phyloP scores from a whole-genome alignment of 2,113 vertebrate species.

The Takifugu flavidus region DNA sequence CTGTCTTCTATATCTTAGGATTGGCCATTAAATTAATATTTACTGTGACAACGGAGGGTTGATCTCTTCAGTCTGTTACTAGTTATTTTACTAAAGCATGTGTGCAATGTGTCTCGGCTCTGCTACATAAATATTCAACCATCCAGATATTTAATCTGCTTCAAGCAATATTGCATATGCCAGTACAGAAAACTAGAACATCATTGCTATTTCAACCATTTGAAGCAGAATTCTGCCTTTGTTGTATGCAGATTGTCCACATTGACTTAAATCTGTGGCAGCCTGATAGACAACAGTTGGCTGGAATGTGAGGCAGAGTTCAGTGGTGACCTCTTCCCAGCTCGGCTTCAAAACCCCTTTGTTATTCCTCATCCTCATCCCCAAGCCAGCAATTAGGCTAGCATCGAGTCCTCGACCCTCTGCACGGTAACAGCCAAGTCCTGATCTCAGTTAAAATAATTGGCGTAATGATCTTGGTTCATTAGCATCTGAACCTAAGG shows the following conservation, averaged over 20 bases:
- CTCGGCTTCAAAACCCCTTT: constrained; percentile 54
- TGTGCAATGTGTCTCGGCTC: too few species aligned
- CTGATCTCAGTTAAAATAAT: constrained; percentile 72
- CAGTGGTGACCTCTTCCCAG: constrained; percentile 32
- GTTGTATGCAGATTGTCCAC: background rate
- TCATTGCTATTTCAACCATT: too few species aligned
- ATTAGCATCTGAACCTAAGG: constrained; percentile 56
- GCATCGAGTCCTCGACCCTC: constrained; percentile 46
- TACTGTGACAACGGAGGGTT: too few species aligned
- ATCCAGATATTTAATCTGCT: too few species aligned
- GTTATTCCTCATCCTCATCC: constrained; percentile 44
- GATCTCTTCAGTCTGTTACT: too few species aligned
- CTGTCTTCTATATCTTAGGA: too few species aligned
- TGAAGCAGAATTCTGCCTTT: too few species aligned
- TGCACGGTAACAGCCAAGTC: constrained; percentile 59
- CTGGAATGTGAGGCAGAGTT: constrained; percentile 47
- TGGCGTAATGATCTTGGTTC: constrained; percentile 70
- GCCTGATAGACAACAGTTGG: constrained; percentile 36
- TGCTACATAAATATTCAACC: too few species aligned
- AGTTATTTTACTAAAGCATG: too few species aligned
- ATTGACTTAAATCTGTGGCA: constrained; percentile 18
- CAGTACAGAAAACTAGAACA: too few species aligned
- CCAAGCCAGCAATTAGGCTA: constrained; percentile 62
- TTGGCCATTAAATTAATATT: too few species aligned
- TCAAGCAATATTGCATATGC: too few species aligned